Conservation (phyloP, 2,888 invertebrate species). For the Hartigia nigra region DNA sequence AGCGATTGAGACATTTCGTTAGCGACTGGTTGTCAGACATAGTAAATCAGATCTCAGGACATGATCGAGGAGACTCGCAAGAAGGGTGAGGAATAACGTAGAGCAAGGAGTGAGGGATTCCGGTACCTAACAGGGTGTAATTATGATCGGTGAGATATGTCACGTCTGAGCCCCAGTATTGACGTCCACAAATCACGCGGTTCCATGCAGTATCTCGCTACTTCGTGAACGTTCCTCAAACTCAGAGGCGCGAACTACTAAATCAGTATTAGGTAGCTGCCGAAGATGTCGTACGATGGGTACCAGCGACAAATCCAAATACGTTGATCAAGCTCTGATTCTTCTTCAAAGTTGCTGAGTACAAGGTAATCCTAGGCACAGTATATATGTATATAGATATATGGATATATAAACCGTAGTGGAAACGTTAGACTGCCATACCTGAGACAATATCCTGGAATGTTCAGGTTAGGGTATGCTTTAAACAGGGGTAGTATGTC, state of each 20-base stretch:
- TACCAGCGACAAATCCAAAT: not conserved
- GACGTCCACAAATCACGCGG: constrained; percentile 64
- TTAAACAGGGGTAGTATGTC: not conserved
- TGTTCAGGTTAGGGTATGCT: not conserved
- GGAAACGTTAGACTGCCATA: not conserved
- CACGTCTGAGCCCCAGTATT: constrained; percentile 62
- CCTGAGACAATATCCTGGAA: not conserved
- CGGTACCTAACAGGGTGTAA: constrained; percentile 60
- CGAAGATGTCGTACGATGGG: constrained; percentile 1
- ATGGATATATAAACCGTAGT: not conserved
- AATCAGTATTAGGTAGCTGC: constrained; percentile 27
- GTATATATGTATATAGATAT: not conserved
- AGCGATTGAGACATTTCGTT: constrained; percentile 17
- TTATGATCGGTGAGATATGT: constrained; percentile 67
- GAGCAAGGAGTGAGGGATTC: constrained; percentile 26
- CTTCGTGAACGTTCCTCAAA: constrained; percentile 39
- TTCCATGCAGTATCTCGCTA: constrained; percentile 54
- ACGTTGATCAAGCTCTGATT: not conserved
- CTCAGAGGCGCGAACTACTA: constrained; percentile 41
- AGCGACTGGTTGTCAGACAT: constrained; percentile 12
- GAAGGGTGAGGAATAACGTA: not conserved
- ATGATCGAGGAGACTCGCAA: constrained; percentile 6
- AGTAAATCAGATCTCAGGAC: constrained; percentile 21
- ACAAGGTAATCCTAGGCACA: not conserved
- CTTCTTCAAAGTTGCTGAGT: not conserved